These are phyloP conservation scores for Ichneumoninae sp. DNA, from an alignment of 2,888 invertebrate species.

Conservation along the genomic window DNA sequence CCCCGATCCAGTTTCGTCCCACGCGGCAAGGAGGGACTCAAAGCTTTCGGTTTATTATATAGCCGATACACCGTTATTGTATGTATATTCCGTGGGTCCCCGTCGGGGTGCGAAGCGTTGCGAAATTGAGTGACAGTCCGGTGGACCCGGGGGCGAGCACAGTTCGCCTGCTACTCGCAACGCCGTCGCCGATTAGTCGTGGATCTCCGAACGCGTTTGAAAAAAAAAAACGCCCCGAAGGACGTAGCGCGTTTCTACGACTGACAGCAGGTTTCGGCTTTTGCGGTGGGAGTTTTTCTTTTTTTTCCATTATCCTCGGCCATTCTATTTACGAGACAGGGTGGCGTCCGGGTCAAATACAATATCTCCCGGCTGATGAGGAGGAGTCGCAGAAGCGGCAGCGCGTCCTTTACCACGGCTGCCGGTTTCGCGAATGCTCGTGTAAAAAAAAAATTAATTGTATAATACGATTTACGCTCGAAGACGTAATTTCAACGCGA, in stretches of 20 bases:
- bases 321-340: conserved; percentile 44
- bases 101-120: conserved; percentile 66
- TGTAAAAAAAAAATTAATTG: conserved; percentile 7
- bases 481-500: conserved; percentile 14
- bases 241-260: conserved; percentile 34
- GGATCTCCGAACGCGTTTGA: conserved; percentile 60
- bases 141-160: conserved; percentile 44
- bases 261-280: conserved; percentile 35
- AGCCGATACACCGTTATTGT: conserved; percentile 22
- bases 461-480: conserved; percentile 21
- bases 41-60: conserved; percentile 20
- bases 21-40: conserved; percentile 21
- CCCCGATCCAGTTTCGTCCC: conserved; percentile 29
- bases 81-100: conserved; percentile 36
- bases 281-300: conserved; percentile 18
- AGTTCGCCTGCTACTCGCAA: conserved; percentile 41
- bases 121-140: conserved; percentile 67
- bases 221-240: conserved; percentile 30
- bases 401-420: conserved; percentile 8
- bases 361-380: conserved; percentile 30
- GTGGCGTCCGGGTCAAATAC: conserved; percentile 38
- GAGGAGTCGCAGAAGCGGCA: conserved; percentile 20
- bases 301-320: conserved; percentile 24
- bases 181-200: conserved; percentile 61
- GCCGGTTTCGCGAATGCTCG: conserved; percentile 9